Evolutionary conservation across 2,113 vertebrate genomes (phyloP), one percentile per base, ranked within the genome.

Genomic region (Gambusia holbrooki): DNA sequence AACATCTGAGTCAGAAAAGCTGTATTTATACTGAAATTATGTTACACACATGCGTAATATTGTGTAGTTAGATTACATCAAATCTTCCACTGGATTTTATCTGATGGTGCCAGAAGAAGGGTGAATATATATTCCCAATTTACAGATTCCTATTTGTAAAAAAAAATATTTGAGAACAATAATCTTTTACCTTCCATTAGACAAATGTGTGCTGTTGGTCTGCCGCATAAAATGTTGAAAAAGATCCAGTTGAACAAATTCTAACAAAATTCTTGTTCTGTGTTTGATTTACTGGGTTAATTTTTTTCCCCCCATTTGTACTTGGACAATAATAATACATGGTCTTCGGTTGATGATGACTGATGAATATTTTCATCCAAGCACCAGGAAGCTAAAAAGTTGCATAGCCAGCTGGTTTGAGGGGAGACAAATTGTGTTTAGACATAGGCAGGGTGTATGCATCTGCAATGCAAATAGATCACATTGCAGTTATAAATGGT

Each of bases 381-480:
- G 65, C 73, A 73, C 35, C 29, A 69, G 12, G 58, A 28, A 76
- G 25, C n/a, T 12, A 27, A 22, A 25, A 19, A 48, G 67, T 40
- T 30, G 12, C 61, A 73, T 48, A 66, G 25, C 0, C 62, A 30
- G 66, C 48, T 51, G 60, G 76, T 60, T 63, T 40, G 5, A 30
- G 37, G 14, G 40, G 73, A 65, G 62, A 64, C 3, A 48, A 64
- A 6, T 19, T 48, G 25, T 62, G 9, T 45, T 51, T 65, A 68
- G 2, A 35, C 1, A 5, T 5, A n/a, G 10, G 30, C 28, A 42
- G 1, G 45, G 22, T 84, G 9, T 64, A 5, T 22, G n/a, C 19
- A 63, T 74, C 67, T 64, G 17, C 65, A 30, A 66, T 81, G 75
- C 69, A 83, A 76, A 76, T 65, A 12, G 9, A 19, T 11, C 45